These are phyloP conservation scores for Hecatera dysodea DNA, from an alignment of 2,888 invertebrate species.

Conservation along the genomic window DNA sequence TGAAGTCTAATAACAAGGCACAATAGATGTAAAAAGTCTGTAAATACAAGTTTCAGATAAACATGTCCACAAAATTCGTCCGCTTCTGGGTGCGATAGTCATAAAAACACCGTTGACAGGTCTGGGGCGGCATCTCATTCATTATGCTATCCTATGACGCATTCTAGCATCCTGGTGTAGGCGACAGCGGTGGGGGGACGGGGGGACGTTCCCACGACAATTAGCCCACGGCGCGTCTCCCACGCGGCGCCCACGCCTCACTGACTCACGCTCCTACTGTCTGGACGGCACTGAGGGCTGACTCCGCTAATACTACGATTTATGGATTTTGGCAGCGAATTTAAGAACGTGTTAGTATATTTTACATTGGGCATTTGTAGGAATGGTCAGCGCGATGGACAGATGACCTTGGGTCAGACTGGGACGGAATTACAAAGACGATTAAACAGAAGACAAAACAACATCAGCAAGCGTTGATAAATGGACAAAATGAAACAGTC, in stretches of 20 bases:
- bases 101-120: conserved; percentile 53
- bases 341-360: conserved; percentile 42
- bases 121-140: conserved; percentile 52
- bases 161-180: conserved; percentile 66
- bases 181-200: conserved; percentile 50
- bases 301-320: conserved; percentile 56
- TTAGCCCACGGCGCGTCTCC: conserved; percentile 82
- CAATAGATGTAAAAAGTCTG: not conserved
- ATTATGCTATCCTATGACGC: conserved; percentile 63
- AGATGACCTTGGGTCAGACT: not conserved
- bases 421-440: not conserved
- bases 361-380: conserved; percentile 6
- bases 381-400: not conserved
- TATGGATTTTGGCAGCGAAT: conserved; percentile 54
- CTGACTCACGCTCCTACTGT: conserved; percentile 75
- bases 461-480: not conserved
- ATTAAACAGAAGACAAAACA: not conserved
- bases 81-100: conserved; percentile 22
- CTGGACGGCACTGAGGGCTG: conserved; percentile 72
- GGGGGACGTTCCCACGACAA: conserved; percentile 85
- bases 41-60: conserved; percentile 4
- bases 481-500: not conserved
- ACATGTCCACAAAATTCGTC: not conserved
- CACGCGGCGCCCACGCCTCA: conserved; percentile 67
- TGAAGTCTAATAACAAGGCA: not conserved